Evolutionary conservation across 2,113 vertebrate genomes (phyloP), one percentile per base, ranked within the genome.

Genomic region (Cariama cristata): DNA sequence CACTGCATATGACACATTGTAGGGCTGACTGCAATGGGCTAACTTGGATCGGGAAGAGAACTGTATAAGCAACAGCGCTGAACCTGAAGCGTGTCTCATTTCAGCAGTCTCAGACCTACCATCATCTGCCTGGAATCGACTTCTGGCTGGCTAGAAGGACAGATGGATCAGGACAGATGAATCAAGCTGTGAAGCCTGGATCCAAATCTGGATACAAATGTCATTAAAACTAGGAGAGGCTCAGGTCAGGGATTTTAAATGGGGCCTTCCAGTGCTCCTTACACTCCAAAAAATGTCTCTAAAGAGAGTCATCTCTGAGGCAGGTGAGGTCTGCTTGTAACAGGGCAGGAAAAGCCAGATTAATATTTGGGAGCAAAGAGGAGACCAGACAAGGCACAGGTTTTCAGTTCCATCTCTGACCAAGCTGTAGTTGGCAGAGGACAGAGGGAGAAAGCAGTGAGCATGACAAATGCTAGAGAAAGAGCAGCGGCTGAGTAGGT

Each of bases 151-250:
- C 75, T 96, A 91, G 89, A 88, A 91, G 58, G 93, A 96, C 96
- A 97, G 96, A 97, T 97, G 96, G 97, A 94, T 79, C 0, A 38
- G 53, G 96, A 96, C 95, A 97, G 97, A 96, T 96, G 95, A 96
- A 96, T 96, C 95, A 97, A 96, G 81, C 95, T 95, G 91, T 94
- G 96, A 96, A 93, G 93, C 94, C 87, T 96, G 91, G 67, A 94
- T 95, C 81, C 63, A 96, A 89, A 79, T 96, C 77, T 94, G 89
- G 73, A 93, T 95, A 77, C 94, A 96, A 95, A 96, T 94, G 89
- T 97, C 87, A 90, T 83, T 91, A 88, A 82, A 93, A 90, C 63
- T 73, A 82, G 71, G 62, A 91, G 18, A 87, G 35, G 52, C 77
- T 86, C 50, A 69, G 84, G 74, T 77, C 66, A 90, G 58, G 16